Base-by-base conservation (phyloP, 2,888 invertebrate genomes). In the Drosophila longiperda region DNA sequence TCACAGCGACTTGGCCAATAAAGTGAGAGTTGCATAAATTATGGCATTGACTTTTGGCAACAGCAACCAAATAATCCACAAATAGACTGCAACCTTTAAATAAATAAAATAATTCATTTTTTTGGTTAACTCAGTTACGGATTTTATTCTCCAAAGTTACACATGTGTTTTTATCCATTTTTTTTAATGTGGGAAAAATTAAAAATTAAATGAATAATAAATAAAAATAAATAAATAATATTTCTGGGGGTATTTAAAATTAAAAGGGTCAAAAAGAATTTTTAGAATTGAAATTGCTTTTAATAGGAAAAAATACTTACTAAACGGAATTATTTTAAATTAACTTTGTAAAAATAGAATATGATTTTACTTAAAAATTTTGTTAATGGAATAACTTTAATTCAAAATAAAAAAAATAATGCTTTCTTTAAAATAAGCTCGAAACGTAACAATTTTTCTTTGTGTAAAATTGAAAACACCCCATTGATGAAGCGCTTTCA, bases 21-120 rank as follows among this genome's bases (percentile, higher is more conserved):
- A 54, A 42, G 55, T 58, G 40, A 52, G 33, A 61, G 69, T 62
- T 82, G 89, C 80, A 87, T 87, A 89, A 87, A 87, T 87, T 87
- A 84, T 54, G 72, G 26, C 64, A 70, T 42, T 54, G 71, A 5
- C 55, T 57, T 66, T 66, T 60, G 55, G 64, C 63, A 60, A 52
- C 45, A 73, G 12, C 48, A 78, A 17, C 38, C 55, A 57, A 78
- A 59, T 53, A 57, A 60, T 49, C 20, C 36, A 26, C 32, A 54
- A 59, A 67, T 59, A 54, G 49, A 54, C 42, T 58, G 42, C 20
- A 69, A 42, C 40, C 52, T 12, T n/a, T 11, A 54, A 42, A 48
- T 61, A 45, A 60, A 55, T 42, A n/a, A 59, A 50, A 54, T 29
- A 53, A 33, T 12, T 53, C 9, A 6, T 63, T 12, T 12, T 38